These are phyloP conservation scores for Pharmacophagus antenor DNA, from an alignment of 2,888 invertebrate species.

Conservation along the genomic window DNA sequence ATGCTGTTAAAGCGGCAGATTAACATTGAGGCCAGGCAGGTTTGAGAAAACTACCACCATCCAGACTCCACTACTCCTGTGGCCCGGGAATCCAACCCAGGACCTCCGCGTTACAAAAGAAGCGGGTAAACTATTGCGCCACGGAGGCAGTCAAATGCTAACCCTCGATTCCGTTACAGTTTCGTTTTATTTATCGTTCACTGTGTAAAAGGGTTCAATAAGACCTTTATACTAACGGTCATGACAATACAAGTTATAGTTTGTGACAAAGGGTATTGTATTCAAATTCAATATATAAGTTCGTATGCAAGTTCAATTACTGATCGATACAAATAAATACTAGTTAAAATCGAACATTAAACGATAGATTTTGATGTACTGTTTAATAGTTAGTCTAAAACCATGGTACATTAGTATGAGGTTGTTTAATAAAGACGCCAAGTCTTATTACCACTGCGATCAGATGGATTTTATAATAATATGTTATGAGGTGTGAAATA, in stretches of 20 bases:
- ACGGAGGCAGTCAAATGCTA: too few species aligned
- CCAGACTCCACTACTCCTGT: too few species aligned
- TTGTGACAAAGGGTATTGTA: slow-evolving; percentile 16
- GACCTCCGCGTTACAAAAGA: too few species aligned
- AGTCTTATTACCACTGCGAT: too few species aligned
- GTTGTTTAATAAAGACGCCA: too few species aligned
- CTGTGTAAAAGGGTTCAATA: neutral
- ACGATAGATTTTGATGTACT: neutral
- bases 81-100: too few species aligned
- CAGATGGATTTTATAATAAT: too few species aligned
- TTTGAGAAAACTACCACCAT: too few species aligned
- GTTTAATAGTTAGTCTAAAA: neutral
- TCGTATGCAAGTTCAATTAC: slow-evolving; percentile 4
- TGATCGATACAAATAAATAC: neutral
- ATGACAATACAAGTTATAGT: slow-evolving; percentile 4
- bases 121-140: too few species aligned
- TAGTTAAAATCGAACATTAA: neutral
- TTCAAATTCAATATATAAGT: slow-evolving; percentile 16
- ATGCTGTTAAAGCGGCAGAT: too few species aligned
- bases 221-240: slow-evolving; percentile 8
- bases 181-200: neutral
- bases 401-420: neutral
- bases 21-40: too few species aligned
- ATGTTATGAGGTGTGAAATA: too few species aligned
- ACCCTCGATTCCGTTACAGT: neutral